Evolutionary conservation across 2,888 invertebrate genomes (phyloP), one percentile per base, ranked within the genome.

Genomic region (Creontiades dilutus): DNA sequence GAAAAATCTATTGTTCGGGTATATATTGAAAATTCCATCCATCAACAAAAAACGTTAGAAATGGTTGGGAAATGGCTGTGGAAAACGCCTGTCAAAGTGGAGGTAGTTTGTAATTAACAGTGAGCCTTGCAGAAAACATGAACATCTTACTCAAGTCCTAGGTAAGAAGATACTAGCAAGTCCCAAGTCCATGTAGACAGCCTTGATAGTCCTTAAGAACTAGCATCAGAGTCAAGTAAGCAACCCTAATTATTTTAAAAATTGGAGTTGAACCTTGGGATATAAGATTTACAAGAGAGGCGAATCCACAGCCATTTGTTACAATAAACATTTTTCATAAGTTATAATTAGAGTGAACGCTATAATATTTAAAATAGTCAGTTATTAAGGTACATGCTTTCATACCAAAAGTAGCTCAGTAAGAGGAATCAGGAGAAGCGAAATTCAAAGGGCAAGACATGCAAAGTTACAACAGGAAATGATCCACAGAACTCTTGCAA

Each of bases 401-500:
- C 75, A 57, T 68, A 23, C 16, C 27, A 84, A 23, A 61, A 11
- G 37, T 75, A 28, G 37, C 27, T 47, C 47, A 86, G 52, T 48
- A 61, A 27, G 19, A 86, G 47, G 68, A 76, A 28, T 55, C 47
- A 76, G 46, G 19, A 47, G 61, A 76, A 68, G 27, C 86, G 27
- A 86, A 19, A 52, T 48, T 82, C 23, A 19, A 82, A 52, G 82
- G 52, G 48, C 46, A 82, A 52, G 7, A 82, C 85, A 85, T 85
- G 85, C 85, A 89, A 57, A 23, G 47, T 86, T 90, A 90, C 90
- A 90, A 90, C 90, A 90, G 90, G 90, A 90, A 90, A 90, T 90
- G 90, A 90, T 86, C 86, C 90, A 86, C 48, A 48, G 37, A 81
- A 88, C 47, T 80, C 78, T 57, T n/a, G 55, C 57, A 80, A 55